Conservation (phyloP, 1,140 invertebrate genomes). For the Cepaea nemoralis region DNA sequence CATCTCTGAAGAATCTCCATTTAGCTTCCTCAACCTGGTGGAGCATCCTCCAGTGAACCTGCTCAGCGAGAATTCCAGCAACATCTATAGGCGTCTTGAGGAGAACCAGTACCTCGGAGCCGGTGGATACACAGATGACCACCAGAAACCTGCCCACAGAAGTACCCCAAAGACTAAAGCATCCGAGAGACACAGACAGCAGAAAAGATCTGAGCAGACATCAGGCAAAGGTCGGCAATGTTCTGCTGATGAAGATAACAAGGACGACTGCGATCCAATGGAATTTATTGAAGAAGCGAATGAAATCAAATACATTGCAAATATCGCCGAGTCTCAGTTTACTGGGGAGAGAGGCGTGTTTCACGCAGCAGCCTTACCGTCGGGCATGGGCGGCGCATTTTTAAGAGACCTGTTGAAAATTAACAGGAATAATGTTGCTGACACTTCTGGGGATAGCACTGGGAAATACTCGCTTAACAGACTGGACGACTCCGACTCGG, state of each 20-base stretch:
- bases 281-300: background rate
- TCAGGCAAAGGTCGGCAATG: background rate
- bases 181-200: too few relatives aligned
- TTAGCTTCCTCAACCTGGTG: background rate
- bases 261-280: background rate
- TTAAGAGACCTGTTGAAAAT: background rate
- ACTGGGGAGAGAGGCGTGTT: background rate
- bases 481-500: background rate
- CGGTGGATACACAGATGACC: background rate
- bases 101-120: background rate
- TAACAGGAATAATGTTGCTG: background rate
- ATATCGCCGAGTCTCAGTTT: conserved; percentile 1
- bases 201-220: background rate
- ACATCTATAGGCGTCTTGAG: background rate
- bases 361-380: background rate
- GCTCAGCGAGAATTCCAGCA: background rate
- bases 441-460: background rate
- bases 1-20: background rate
- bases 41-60: background rate
- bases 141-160: background rate
- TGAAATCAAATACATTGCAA: background rate
- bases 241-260: background rate
- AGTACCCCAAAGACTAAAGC: background rate
- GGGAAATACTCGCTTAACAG: background rate
- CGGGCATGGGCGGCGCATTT: background rate